phyloP scores from a whole-genome alignment of 2,888 invertebrate species.

The Thymelicus lineola region DNA sequence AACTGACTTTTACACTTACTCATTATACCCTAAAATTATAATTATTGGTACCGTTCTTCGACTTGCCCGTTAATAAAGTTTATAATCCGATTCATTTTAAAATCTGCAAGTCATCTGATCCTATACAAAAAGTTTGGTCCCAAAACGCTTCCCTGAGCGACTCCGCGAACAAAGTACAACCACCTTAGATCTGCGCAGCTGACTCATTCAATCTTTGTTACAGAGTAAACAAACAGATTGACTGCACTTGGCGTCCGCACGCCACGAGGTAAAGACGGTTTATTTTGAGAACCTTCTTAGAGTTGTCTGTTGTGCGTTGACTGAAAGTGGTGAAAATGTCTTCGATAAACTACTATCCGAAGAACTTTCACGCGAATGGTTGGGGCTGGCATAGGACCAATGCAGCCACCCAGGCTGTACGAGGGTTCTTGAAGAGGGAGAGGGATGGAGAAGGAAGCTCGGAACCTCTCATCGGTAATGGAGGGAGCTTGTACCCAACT shows the following conservation, averaged over 20 bases:
- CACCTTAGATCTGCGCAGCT: slow-evolving; percentile 20
- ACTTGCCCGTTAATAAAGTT: not conserved
- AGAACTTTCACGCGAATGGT: slow-evolving; percentile 77
- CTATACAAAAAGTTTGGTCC: not conserved
- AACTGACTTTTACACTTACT: not conserved
- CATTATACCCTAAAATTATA: not conserved
- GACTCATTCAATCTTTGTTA: slow-evolving; percentile 39
- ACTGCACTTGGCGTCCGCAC: slow-evolving; percentile 46
- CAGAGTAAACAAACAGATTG: slow-evolving; percentile 49
- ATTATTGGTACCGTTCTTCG: not conserved
- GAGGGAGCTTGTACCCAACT: slow-evolving; percentile 67
- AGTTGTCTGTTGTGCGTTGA: not conserved
- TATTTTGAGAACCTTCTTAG: slow-evolving; percentile 45
- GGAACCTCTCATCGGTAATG: slow-evolving; percentile 62
- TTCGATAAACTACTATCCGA: slow-evolving; percentile 69
- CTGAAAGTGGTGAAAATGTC: slow-evolving; percentile 43
- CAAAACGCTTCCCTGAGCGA: slow-evolving; percentile 10
- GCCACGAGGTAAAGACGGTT: slow-evolving; percentile 47
- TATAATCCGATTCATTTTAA: not conserved
- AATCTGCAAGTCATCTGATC: not conserved
- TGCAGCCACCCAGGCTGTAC: slow-evolving; percentile 65
- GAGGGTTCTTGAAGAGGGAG: slow-evolving; percentile 69
- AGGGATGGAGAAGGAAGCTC: slow-evolving; percentile 60
- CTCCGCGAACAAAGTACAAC: slow-evolving; percentile 21
- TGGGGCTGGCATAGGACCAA: slow-evolving; percentile 77